Base-by-base conservation (phyloP, 2,113 vertebrate genomes). In the Miniopterus natalensis region DNA sequence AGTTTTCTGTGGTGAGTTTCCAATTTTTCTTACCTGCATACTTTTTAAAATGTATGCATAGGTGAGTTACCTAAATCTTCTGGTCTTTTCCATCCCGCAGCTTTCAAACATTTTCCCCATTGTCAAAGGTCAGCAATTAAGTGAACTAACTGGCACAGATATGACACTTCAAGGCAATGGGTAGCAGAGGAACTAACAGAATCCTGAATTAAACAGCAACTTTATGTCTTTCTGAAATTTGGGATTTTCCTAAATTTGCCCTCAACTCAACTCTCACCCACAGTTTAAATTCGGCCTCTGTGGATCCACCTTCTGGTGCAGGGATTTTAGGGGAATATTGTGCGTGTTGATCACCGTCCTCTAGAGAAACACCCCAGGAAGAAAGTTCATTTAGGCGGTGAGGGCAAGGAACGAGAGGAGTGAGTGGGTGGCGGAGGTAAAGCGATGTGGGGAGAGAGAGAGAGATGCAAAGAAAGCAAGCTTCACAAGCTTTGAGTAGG, bases 181-280 rank as follows among this genome's bases (percentile, higher is more conserved):
- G 4, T 23, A 68, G 21, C 57, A 36, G 77, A 53, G 63, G 65
- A 81, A 23, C 11, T 49, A 68, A 27, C 40, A 81, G 79, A 90
- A 57, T 27, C 65, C 47, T 53, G 51, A 80, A 36, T 84, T 70
- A 57, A 2, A 42, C 27, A 63, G n/a, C 21, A 29, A 49, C 11
- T 55, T 91, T 55, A 53, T 85, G 27, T 14, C 53, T 2, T 92
- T 94, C 57, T 75, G 40, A 92, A 96, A 59, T 86, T 90, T 75
- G 70, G 45, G n/a, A 75, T 49, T 9, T 92, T 70, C 51, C n/a
- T 84, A 81, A 75, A 75, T 65, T 74, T 61, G 8, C 51, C 63
- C 29, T 71, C 51, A 27, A 29, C 6, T 89, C 74, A 49, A 13
- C 13, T 90, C 55, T 89, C 55, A 55, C 42, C 11, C 47, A 17